Conservation (phyloP, 2,113 vertebrate genomes). For the Sylvia atricapilla region DNA sequence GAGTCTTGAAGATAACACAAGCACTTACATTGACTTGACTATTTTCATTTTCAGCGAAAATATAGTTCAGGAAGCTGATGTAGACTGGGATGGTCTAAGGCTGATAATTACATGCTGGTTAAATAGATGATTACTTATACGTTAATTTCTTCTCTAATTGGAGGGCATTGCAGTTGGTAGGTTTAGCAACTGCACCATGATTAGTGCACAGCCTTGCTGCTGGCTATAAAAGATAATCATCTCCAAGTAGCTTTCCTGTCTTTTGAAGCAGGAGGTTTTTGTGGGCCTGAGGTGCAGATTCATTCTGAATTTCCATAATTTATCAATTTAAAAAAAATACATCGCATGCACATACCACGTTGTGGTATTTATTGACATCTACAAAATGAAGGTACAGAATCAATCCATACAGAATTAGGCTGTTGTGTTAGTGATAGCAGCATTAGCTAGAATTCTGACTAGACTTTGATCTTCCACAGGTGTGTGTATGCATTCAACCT, state of each 20-base stretch:
- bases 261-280: background rate
- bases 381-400: background rate
- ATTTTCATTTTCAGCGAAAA: background rate
- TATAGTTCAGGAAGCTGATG: background rate
- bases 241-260: background rate
- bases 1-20: background rate
- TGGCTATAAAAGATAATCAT: background rate
- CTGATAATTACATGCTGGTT: background rate
- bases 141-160: background rate
- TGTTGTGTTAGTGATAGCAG: background rate
- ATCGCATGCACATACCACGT: accelerated
- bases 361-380: background rate
- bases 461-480: background rate
- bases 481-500: background rate
- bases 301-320: background rate
- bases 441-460: background rate
- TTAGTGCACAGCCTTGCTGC: background rate
- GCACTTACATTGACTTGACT: background rate
- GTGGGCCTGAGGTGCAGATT: background rate
- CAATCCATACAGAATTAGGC: background rate
- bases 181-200: background rate
- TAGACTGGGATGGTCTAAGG: background rate
- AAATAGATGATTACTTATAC: background rate
- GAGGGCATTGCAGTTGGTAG: background rate
- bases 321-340: background rate